A percentile compares a stretch with the other conserved stretches of the same genome.
Evolutionary conservation across 2,113 vertebrate species (phyloP).

Genomic region (Pteronura brasiliensis): DNA sequence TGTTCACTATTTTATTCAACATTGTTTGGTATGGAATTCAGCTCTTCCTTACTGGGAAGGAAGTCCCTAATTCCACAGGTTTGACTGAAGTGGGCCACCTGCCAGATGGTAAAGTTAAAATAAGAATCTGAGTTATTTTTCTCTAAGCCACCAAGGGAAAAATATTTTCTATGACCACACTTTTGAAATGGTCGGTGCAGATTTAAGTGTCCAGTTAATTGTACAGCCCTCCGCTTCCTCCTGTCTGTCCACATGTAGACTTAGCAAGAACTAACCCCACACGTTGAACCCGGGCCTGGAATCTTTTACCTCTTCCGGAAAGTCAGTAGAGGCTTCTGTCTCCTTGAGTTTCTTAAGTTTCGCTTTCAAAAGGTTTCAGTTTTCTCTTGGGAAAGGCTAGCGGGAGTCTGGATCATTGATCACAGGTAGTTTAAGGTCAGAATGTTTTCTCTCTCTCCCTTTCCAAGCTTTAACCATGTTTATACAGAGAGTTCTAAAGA

Average conservation of each 20-base stretch:
- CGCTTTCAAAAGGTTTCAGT: slow-evolving; percentile 62
- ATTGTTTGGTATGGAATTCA: background rate
- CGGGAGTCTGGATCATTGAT: slow-evolving; percentile 36
- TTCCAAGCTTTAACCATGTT: slow-evolving; percentile 41
- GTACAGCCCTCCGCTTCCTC: background rate
- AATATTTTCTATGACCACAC: background rate
- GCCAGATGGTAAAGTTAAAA: background rate
- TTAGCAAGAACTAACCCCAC: background rate
- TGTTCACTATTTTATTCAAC: background rate
- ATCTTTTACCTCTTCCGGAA: slow-evolving; percentile 8
- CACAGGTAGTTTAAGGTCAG: slow-evolving; percentile 64
- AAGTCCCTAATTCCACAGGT: background rate
- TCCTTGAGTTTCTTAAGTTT: slow-evolving; percentile 62
- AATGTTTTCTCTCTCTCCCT: slow-evolving; percentile 36
- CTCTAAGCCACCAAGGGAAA: background rate
- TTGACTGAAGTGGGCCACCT: background rate
- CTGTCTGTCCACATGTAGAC: background rate
- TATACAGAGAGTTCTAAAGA: slow-evolving; percentile 43
- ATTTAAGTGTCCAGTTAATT: background rate
- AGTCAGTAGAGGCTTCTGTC: slow-evolving; percentile 26
- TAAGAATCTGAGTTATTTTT: background rate
- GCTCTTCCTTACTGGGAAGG: background rate
- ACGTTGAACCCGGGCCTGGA: background rate
- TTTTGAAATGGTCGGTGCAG: background rate
- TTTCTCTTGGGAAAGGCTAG: slow-evolving; percentile 46